Evolutionary conservation across 2,888 invertebrate genomes (phyloP).

Genomic region (Plusia festucae): DNA sequence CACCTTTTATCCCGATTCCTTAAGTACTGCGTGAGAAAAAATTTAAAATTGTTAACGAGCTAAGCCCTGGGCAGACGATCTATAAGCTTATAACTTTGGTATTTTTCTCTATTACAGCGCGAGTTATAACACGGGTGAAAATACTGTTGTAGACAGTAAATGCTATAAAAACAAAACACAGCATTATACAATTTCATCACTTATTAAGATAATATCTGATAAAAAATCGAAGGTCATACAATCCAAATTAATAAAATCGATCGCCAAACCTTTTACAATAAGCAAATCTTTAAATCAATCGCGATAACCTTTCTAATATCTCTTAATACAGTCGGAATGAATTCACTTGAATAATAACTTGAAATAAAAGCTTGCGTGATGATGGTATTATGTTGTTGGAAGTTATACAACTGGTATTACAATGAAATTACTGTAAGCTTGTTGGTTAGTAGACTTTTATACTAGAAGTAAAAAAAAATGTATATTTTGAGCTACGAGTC

Average conservation of each 20-base stretch:
- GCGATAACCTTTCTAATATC: constrained; percentile 72
- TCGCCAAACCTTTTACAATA: constrained; percentile 45
- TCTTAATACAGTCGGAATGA: constrained; percentile 69
- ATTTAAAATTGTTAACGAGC: too few relatives aligned
- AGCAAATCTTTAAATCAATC: constrained; percentile 59
- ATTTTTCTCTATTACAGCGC: too few relatives aligned
- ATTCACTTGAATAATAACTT: constrained; percentile 62
- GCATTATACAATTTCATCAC: not conserved
- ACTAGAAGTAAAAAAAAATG: too few relatives aligned
- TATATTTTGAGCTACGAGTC: too few relatives aligned
- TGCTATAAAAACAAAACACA: too few relatives aligned
- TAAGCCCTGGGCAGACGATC: too few relatives aligned
- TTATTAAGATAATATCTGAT: not conserved
- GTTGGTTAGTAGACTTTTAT: too few relatives aligned
- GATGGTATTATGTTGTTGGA: constrained; percentile 13
- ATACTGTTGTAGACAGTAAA: too few relatives aligned
- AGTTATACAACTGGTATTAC: not conserved
- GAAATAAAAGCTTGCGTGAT: constrained; percentile 60
- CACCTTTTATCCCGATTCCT: too few relatives aligned
- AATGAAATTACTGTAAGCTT: constrained; percentile 8
- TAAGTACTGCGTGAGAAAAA: too few relatives aligned
- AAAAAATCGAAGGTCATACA: constrained; percentile 20
- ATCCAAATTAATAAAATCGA: constrained; percentile 37
- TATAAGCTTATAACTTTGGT: too few relatives aligned
- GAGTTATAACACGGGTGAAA: too few relatives aligned